Percentiles rank a stretch among this genome's conserved stretches.
Evolutionary conservation across 2,888 invertebrate species (phyloP).

Genomic region (Himalopsyche kuldschensis): DNA sequence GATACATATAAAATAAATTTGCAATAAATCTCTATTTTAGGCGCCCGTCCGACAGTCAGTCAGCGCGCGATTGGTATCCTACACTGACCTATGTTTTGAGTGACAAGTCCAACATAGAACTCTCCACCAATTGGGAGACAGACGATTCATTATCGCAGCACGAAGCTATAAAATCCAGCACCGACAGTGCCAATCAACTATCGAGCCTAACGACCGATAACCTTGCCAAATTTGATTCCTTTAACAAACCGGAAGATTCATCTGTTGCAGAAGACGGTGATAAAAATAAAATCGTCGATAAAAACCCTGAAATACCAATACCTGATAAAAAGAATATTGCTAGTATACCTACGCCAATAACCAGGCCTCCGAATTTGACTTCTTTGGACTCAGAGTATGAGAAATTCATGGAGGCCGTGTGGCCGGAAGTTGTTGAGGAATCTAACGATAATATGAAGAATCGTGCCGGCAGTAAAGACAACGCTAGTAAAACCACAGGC

Average conservation of each 20-base stretch:
- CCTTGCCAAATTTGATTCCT: constrained; percentile 10
- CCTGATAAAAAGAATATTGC: not conserved
- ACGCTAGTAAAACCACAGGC: not conserved
- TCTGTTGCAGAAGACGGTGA: constrained; percentile 41
- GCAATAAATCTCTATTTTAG: not conserved
- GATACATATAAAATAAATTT: no score
- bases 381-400: constrained; percentile 37
- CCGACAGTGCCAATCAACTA: not conserved
- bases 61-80: constrained; percentile 48
- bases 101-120: constrained; percentile 43
- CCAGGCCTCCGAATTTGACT: not conserved
- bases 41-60: not conserved
- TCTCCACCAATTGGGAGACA: constrained; percentile 50
- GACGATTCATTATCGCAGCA: constrained; percentile 34
- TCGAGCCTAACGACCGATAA: not conserved
- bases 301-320: constrained; percentile 2
- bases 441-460: not conserved
- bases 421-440: constrained; percentile 48
- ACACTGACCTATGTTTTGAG: constrained; percentile 42
- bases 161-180: not conserved
- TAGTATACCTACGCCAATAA: not conserved
- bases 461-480: not conserved
- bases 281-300: constrained; percentile 54
- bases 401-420: constrained; percentile 54
- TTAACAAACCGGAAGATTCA: constrained; percentile 42